These are phyloP conservation scores for Aporrectodea caliginosa DNA, from an alignment of 1,140 invertebrate genomes.

Conservation along the genomic window DNA sequence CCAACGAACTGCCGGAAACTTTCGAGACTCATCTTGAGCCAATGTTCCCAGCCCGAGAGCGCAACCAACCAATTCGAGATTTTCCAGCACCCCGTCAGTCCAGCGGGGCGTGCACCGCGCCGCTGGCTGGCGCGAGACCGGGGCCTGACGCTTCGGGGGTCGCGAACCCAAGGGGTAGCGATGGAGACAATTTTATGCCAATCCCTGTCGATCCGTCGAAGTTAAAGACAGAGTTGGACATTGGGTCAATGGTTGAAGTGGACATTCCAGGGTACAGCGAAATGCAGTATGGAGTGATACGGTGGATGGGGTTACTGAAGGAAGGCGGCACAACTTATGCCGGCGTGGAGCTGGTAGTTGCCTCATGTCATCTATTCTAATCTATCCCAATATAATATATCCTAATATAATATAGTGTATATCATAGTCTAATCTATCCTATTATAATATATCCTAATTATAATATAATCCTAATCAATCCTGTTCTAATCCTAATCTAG, in stretches of 20 bases:
- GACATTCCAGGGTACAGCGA: slow-evolving; percentile 18
- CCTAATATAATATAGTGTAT: no score
- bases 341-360: slow-evolving; percentile 67
- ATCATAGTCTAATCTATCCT: no score
- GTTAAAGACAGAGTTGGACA: slow-evolving; percentile 45
- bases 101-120: neutral
- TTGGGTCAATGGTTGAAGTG: slow-evolving; percentile 58
- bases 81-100: no score
- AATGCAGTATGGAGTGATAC: slow-evolving; percentile 68
- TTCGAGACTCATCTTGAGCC: no score
- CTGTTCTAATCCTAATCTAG: no score
- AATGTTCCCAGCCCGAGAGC: no score
- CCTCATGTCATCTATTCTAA: no score
- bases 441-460: no score
- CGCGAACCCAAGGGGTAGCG: neutral
- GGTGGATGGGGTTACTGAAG: slow-evolving; percentile 73
- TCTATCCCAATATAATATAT: no score
- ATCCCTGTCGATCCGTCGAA: neutral
- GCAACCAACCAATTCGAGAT: no score
- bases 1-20: no score
- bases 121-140: neutral
- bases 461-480: no score
- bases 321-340: slow-evolving; percentile 62
- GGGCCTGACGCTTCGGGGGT: neutral
- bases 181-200: neutral